Evolutionary conservation across 1,140 invertebrate species (phyloP).

Genomic region (Cyrtorhinus lividipennis): DNA sequence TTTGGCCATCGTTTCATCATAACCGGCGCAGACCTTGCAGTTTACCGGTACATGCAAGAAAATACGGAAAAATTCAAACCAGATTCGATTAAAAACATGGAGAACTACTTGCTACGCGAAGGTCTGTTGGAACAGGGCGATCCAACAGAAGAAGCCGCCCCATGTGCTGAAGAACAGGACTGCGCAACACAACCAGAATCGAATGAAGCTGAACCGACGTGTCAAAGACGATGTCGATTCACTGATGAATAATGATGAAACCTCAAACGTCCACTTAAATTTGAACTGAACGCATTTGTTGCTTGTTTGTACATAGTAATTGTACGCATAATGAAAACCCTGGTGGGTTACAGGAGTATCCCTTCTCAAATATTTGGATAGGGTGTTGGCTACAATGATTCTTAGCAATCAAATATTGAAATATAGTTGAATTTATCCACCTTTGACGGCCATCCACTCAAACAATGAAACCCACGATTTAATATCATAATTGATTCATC

Average conservation of each 20-base stretch:
- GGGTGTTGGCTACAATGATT: too few relatives aligned
- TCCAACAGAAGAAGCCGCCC: slow-evolving; percentile 13
- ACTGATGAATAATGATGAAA: background rate
- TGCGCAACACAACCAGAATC: background rate
- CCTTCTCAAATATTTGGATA: too few relatives aligned
- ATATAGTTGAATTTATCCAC: too few relatives aligned
- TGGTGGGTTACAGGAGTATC: too few relatives aligned
- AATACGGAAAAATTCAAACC: slow-evolving; percentile 50
- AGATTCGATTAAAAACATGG: slow-evolving; percentile 42
- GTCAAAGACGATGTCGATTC: background rate
- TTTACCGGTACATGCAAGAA: slow-evolving; percentile 51
- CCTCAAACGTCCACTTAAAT: too few relatives aligned
- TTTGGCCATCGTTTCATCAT: slow-evolving; percentile 51
- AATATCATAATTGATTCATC: too few relatives aligned
- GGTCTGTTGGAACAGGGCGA: slow-evolving; percentile 41
- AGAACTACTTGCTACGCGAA: slow-evolving; percentile 41
- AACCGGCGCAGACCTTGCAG: slow-evolving; percentile 47
- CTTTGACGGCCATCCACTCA: too few relatives aligned
- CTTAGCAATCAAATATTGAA: too few relatives aligned
- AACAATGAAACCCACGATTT: too few relatives aligned
- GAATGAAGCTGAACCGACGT: background rate
- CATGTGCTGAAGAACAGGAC: background rate
- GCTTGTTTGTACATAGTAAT: too few relatives aligned
- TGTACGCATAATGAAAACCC: too few relatives aligned
- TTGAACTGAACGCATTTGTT: too few relatives aligned